Evolutionary conservation across 1,140 invertebrate genomes (phyloP).

Genomic region (Sesamia nonagrioides): DNA sequence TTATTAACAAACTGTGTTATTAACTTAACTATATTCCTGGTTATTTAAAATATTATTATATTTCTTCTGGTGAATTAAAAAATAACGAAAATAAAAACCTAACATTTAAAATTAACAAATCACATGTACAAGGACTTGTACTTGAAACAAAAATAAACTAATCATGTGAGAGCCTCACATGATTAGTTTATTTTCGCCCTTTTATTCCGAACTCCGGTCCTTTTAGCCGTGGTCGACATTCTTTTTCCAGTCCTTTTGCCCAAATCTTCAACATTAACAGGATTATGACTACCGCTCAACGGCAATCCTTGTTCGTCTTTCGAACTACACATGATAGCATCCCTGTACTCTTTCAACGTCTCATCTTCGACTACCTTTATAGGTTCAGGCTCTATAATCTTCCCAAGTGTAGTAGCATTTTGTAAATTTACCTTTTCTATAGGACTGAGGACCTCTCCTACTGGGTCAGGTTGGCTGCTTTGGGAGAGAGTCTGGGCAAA

Average conservation of each 20-base stretch:
- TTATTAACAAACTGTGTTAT: too few relatives aligned
- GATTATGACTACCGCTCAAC: constrained; percentile 58
- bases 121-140: too few relatives aligned
- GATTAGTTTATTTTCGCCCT: constrained; percentile 56
- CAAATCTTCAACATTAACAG: constrained; percentile 53
- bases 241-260: constrained; percentile 53
- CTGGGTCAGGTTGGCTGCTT: constrained; percentile 61
- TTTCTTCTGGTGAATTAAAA: too few relatives aligned
- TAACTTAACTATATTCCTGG: too few relatives aligned
- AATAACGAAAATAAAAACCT: too few relatives aligned
- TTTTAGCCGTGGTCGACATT: constrained; percentile 45
- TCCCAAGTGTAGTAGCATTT: constrained; percentile 52
- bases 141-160: neutral
- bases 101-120: too few relatives aligned
- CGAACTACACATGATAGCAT: constrained; percentile 54
- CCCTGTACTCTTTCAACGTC: constrained; percentile 62
- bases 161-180: neutral
- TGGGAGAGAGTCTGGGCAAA: constrained; percentile 65
- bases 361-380: constrained; percentile 48
- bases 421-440: constrained; percentile 64
- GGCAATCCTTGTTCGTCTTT: constrained; percentile 51
- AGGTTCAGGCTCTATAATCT: constrained; percentile 48
- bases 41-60: too few relatives aligned
- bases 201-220: constrained; percentile 61
- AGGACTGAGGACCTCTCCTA: constrained; percentile 67